These are phyloP conservation scores for Brachycybe producta DNA, from an alignment of 2,888 invertebrate species.

Conservation along the genomic window DNA sequence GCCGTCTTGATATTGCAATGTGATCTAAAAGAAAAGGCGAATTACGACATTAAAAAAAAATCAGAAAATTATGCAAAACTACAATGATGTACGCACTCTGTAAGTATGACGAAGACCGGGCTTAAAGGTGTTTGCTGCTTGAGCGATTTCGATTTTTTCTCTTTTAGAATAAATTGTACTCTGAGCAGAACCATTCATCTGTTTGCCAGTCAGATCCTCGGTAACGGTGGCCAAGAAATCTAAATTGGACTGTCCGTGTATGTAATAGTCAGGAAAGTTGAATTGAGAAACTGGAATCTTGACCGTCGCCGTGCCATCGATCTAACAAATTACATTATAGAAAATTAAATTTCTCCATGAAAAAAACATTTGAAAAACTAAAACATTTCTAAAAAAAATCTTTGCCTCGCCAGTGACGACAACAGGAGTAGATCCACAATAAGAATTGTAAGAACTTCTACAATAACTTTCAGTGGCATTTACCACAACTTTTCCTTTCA, in stretches of 20 bases:
- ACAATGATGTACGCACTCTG: conserved; percentile 32
- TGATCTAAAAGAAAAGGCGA: conserved; percentile 17
- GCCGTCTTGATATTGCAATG: conserved; percentile 23
- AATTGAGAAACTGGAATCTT: conserved; percentile 15
- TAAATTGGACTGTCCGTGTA: conserved; percentile 26
- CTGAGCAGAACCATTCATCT: conserved; percentile 22
- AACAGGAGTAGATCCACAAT: conserved; percentile 11
- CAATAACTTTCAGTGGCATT: conserved; percentile 14
- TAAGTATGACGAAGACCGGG: conserved; percentile 37
- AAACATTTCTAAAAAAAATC: not conserved
- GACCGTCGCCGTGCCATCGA: conserved; percentile 18
- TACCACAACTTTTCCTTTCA: conserved; percentile 16
- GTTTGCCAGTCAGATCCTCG: conserved; percentile 34
- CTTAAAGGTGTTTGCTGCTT: conserved; percentile 37
- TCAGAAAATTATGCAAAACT: conserved; percentile 11
- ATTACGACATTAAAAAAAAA: conserved; percentile 1
- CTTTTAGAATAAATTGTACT: conserved; percentile 33
- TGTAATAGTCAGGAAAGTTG: conserved; percentile 18
- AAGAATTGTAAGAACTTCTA: conserved; percentile 3
- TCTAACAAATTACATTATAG: conserved; percentile 10
- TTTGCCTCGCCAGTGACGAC: conserved; percentile 7
- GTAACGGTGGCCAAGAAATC: conserved; percentile 35
- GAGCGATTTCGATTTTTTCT: conserved; percentile 31
- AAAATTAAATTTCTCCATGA: not conserved
- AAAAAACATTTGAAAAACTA: no score